These are phyloP conservation scores for Dinoponera quadriceps DNA, from an alignment of 1,140 invertebrate genomes.

Conservation along the genomic window DNA sequence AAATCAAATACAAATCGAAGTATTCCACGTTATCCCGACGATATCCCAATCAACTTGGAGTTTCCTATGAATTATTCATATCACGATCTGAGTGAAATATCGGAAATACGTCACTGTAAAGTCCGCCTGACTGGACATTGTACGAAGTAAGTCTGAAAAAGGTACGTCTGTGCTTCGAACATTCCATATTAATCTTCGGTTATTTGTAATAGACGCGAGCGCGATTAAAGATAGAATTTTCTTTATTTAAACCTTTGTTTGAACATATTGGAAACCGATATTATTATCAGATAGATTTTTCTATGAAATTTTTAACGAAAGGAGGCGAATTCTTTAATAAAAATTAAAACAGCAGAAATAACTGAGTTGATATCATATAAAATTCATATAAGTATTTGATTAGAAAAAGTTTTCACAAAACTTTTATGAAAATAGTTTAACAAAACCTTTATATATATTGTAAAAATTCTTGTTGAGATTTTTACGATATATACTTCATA, in stretches of 20 bases:
- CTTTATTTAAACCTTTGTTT: slow-evolving; percentile 1
- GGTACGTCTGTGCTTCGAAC: slow-evolving; percentile 1
- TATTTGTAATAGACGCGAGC: slow-evolving; percentile 28
- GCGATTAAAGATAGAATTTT: slow-evolving; percentile 13
- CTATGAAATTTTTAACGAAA: slow-evolving; percentile 16
- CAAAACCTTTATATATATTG: too few relatives aligned
- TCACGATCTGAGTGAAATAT: slow-evolving; percentile 50
- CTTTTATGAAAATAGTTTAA: not conserved
- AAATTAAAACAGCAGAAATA: not conserved
- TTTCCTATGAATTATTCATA: slow-evolving; percentile 56
- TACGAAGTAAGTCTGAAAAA: slow-evolving; percentile 27
- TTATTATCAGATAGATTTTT: slow-evolving; percentile 14
- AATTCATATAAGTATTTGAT: not conserved
- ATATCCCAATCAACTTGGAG: slow-evolving; percentile 59
- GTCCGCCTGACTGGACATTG: slow-evolving; percentile 46
- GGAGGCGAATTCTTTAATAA: not conserved
- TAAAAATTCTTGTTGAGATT: too few relatives aligned
- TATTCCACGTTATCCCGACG: slow-evolving; percentile 34
- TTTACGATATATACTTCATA: too few relatives aligned
- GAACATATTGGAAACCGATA: not conserved
- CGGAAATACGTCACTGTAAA: slow-evolving; percentile 58
- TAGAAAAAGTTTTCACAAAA: not conserved
- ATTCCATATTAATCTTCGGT: slow-evolving; percentile 27
- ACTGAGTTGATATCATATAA: not conserved
- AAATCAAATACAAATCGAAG: slow-evolving; percentile 49